These are phyloP conservation scores for Perca fluviatilis DNA, from an alignment of 2,113 vertebrate genomes.

Conservation along the genomic window DNA sequence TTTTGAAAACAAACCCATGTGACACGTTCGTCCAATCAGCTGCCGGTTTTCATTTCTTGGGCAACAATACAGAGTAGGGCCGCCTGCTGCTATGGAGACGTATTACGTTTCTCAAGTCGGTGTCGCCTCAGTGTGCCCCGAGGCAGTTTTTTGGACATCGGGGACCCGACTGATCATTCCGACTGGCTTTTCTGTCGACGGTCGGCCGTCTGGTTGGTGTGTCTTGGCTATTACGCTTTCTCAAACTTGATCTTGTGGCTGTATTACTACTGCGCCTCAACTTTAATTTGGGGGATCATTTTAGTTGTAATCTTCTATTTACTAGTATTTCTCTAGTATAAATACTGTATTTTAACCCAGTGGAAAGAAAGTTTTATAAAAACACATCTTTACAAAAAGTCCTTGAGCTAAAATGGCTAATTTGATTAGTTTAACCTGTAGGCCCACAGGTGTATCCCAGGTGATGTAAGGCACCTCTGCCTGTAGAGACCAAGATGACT, in stretches of 20 bases:
- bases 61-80: no score
- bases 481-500: conserved; percentile 92
- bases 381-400: not conserved
- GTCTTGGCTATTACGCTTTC: not conserved
- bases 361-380: conserved; percentile 3
- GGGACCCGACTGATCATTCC: no score
- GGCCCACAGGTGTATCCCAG: conserved; percentile 72
- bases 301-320: not conserved
- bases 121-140: no score
- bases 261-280: not conserved
- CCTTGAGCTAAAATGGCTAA: not conserved
- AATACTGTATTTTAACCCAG: not conserved
- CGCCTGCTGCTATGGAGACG: no score
- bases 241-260: conserved; percentile 5
- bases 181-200: no score
- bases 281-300: not conserved
- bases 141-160: no score
- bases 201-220: no score
- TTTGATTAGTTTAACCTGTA: conserved; percentile 16
- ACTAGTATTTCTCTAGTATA: not conserved
- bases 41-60: no score
- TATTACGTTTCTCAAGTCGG: no score
- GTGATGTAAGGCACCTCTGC: conserved; percentile 86
- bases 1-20: no score
- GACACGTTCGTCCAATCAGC: no score